Base-by-base conservation (phyloP, 2,888 invertebrate genomes). In the Alviniconcha strummeri region DNA sequence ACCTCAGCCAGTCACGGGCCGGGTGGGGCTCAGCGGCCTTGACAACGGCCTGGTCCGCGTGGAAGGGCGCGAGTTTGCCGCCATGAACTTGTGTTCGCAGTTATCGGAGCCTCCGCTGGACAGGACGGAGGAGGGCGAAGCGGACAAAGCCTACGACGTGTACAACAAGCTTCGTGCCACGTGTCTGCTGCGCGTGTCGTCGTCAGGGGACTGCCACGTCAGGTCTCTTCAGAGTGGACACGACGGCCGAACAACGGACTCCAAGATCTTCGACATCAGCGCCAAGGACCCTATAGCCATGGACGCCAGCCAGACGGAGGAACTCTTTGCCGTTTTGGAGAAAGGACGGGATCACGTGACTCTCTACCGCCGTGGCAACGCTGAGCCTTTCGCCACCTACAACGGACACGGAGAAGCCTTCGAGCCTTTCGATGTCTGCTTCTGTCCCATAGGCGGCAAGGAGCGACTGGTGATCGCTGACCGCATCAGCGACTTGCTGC, bases 391-490 rank as follows among this genome's bases (percentile, higher is more conserved):
- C 57, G 76, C 57, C 57, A 76, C 56, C 13, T 76, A 76, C 76
- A 55, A 0, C 11, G 56, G 76, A n/a, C 4, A 76, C 11, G 76
- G 76, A 56, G 52, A 55, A 17, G 71, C 19, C 71, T 71, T 71
- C 76, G 17, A 15, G 9, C 76, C 76, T 4, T 17, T 5, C 11
- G 56, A 76, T 52, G n/a, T 76, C n/a, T 76, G 76, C 57, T 76
- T 76, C 76, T 76, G 9, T 76, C n/a, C n/a, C 7, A 76, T 56
- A n/a, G 56, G 76, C 56, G 76, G 76, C 36, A 55, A 57, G 76
- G 76, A 76, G 19, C 36, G 76, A 19, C 57, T 76, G 56, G 15
- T 76, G 76, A 52, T 76, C n/a, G 76, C 76, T 55, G 76, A 76
- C 19, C 19, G 56, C 56, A 13, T 57, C 17, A 57, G 11, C 56